These are phyloP conservation scores for Neolamprologus sp. DNA, from an alignment of 2,113 vertebrate species.

Conservation along the genomic window DNA sequence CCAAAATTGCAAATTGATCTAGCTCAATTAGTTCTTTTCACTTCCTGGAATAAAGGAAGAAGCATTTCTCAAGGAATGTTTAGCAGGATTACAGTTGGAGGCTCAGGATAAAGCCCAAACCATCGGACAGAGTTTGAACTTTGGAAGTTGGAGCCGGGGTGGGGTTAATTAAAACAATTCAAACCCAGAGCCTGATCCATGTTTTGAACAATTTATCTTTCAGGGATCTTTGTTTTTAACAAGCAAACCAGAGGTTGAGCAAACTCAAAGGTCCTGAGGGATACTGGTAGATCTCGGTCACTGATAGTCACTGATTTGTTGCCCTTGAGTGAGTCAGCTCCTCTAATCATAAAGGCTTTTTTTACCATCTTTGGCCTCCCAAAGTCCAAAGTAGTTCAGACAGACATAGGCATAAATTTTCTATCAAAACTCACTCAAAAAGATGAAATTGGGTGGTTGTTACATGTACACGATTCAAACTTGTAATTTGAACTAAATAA, in stretches of 20 bases:
- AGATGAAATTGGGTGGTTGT: not conserved
- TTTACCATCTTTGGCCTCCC: not conserved
- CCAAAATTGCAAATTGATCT: not conserved
- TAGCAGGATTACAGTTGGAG: not conserved
- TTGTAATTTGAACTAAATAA: not conserved
- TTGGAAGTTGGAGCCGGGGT: not conserved
- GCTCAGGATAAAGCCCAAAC: not conserved
- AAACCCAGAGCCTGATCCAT: not conserved
- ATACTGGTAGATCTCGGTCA: not conserved
- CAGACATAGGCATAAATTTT: not conserved
- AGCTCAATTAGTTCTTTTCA: not conserved
- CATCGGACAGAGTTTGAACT: not conserved
- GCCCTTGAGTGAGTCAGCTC: not conserved
- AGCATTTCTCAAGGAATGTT: not conserved
- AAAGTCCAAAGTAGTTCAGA: not conserved
- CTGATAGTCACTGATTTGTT: not conserved
- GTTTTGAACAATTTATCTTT: not conserved
- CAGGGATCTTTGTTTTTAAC: not conserved
- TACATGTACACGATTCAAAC: not conserved
- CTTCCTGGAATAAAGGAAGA: not conserved
- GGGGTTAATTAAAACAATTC: not conserved
- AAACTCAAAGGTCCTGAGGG: not conserved
- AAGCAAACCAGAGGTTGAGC: not conserved
- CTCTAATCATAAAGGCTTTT: not conserved
- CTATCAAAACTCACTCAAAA: not conserved